Evolutionary conservation across 1,140 invertebrate genomes (phyloP).

Genomic region (Hormaphis cornu): DNA sequence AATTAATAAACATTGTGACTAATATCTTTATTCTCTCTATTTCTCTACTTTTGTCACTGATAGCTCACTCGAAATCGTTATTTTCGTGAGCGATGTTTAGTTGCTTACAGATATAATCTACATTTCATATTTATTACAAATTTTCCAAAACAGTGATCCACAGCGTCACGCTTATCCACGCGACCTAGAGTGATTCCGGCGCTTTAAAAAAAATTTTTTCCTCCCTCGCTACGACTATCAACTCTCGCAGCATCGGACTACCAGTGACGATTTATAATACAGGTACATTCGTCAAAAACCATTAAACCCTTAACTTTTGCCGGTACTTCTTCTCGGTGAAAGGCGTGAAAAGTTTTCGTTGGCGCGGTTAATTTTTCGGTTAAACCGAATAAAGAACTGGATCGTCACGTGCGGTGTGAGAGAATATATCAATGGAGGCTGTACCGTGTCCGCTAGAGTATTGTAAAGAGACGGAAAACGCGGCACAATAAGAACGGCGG

Average conservation of each 20-base stretch:
- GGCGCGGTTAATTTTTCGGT: constrained; percentile 9
- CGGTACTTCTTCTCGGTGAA: not conserved
- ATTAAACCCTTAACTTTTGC: not conserved
- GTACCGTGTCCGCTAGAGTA: not conserved
- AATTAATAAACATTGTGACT: no score
- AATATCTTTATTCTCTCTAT: no score
- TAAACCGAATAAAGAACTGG: not conserved
- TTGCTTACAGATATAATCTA: no score
- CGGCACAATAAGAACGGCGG: not conserved
- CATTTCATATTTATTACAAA: no score
- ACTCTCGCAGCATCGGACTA: not conserved
- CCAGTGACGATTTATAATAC: not conserved
- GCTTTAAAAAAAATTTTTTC: not conserved
- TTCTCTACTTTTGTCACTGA: no score
- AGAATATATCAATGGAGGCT: constrained; percentile 14
- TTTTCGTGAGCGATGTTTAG: no score
- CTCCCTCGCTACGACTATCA: no score
- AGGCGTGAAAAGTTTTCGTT: constrained; percentile 1
- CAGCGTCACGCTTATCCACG: no score
- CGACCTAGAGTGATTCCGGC: no score
- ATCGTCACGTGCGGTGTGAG: not conserved
- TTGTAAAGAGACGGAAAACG: constrained; percentile 18
- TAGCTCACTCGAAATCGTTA: no score
- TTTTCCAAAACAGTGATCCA: no score
- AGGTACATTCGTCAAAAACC: not conserved